Evolutionary conservation across 1,140 invertebrate genomes (phyloP), one percentile per base, ranked within the genome.

Genomic region (Brachionus asplanchnoidis): DNA sequence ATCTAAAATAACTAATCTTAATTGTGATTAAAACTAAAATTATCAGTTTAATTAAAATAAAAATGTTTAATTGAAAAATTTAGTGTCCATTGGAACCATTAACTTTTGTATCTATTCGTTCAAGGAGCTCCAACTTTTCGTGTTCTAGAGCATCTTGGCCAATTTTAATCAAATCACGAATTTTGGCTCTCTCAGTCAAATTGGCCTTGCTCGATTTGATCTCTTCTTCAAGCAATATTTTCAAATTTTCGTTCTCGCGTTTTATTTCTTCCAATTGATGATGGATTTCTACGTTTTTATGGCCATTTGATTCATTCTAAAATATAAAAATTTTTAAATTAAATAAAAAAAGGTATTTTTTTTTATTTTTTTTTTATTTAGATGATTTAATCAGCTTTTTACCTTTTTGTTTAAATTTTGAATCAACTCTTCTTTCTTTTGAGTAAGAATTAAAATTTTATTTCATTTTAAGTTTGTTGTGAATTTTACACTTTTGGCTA

Each of bases 131-230:
- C n/a, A 42, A 26, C 26, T 82, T 60, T 68, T 82, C 79, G 53
- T 82, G 23, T n/a, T 82, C 53, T 0, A 82, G 53, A 11, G 79
- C 79, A 46, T 65, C 53, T 68, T 82, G 79, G 40, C 79, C 79
- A 40, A 65, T 40, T 65, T 82, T 82, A n/a, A 82, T 82, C 14
- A 82, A 20, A 65, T 82, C 79, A 4, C 79, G 32, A 40, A 82
- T 82, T 44, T 23, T 60, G 36, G 65, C 65, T 65, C 79, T 23
- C 20, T 82, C 79, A 11, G 53, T 46, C 44, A 82, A 68, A 42
- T 20, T 82, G 1, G 65, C 79, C 7, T 65, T 60, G 36, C 79
- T 68, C 2, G 42, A 12, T 56, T 82, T 82, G 40, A 68, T 82
- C 23, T 82, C 79, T 82, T 82, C 79, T 82, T 82, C 79, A 8